Percentiles rank a stretch among this genome's conserved stretches.
Evolutionary conservation across 2,113 vertebrate genomes (phyloP).

Genomic region (Chrysemys picta): DNA sequence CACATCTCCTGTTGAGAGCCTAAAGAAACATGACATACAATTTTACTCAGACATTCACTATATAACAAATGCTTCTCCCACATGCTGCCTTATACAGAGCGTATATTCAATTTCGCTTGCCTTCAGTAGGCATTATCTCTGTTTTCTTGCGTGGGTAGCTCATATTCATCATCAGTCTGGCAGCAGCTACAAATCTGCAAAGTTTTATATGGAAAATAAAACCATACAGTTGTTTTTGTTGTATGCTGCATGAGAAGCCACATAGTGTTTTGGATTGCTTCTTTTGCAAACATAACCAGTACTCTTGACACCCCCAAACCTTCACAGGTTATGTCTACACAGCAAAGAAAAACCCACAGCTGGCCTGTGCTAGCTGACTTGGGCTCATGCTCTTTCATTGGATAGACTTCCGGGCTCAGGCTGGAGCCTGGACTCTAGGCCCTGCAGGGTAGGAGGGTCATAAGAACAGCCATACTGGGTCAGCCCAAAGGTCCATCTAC

Average conservation of each 20-base stretch:
- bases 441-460: neutral
- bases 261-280: neutral
- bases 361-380: neutral
- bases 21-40: constrained; percentile 76
- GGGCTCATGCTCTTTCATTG: neutral
- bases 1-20: constrained; percentile 95
- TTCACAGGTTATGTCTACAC: neutral
- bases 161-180: constrained; percentile 18
- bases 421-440: neutral
- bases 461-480: no score
- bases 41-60: constrained; percentile 60
- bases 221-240: neutral
- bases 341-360: neutral
- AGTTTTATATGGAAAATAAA: constrained; percentile 37
- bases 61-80: constrained; percentile 49
- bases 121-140: constrained; percentile 36
- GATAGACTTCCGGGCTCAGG: neutral
- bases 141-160: constrained; percentile 45
- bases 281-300: neutral
- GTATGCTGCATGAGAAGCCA: constrained; percentile 1
- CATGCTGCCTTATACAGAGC: constrained; percentile 12
- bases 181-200: constrained; percentile 24
- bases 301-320: neutral
- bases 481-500: no score
- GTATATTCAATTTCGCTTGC: constrained; percentile 20